Evolutionary conservation across 2,888 invertebrate species (phyloP), one percentile per base, ranked within the genome.

Genomic region (Coelogynopora nodosa): DNA sequence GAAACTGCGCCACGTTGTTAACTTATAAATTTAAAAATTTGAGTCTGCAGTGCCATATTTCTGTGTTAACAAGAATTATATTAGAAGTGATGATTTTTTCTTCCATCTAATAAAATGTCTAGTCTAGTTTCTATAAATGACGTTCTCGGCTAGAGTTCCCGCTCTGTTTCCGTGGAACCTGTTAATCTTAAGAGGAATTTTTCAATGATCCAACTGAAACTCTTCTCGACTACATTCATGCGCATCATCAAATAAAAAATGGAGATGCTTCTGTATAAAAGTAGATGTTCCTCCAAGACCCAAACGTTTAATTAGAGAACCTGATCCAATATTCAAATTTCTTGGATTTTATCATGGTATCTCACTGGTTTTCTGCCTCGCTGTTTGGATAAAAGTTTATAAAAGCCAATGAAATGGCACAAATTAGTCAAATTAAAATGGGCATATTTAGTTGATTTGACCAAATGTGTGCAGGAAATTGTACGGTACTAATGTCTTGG

Each of bases 131-230:
- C n/a, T n/a, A n/a, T n/a, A n/a, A n/a, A n/a, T n/a, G n/a, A n/a
- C n/a, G n/a, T n/a, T n/a, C n/a, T n/a, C n/a, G n/a, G n/a, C n/a
- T n/a, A n/a, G n/a, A n/a, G n/a, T n/a, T n/a, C n/a, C 10, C 82
- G 82, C 30, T 82, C 82, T 13, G 5, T 82, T 30, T 31, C 82
- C 2, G 2, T 27, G 13, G 82, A 82, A 10, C 82, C 30, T 28
- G 31, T 82, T 2, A 82, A 82, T 27, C 30, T 82, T 26, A 30
- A n/a, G 82, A 82, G 18, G 82, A 82, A 29, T 82, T 82, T 31
- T 31, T 30, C 30, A 31, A 13, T 23, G 82, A 82, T 82, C 82
- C 82, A n/a, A 31, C 31, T 13, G 30, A 82, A 1, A 31, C 2
- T 5, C 10, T 82, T 82, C 31, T 82, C 10, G 31, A 82, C 18